Conservation (phyloP, 2,797 vertebrate species). For the Bucorvus abyssinicus region DNA sequence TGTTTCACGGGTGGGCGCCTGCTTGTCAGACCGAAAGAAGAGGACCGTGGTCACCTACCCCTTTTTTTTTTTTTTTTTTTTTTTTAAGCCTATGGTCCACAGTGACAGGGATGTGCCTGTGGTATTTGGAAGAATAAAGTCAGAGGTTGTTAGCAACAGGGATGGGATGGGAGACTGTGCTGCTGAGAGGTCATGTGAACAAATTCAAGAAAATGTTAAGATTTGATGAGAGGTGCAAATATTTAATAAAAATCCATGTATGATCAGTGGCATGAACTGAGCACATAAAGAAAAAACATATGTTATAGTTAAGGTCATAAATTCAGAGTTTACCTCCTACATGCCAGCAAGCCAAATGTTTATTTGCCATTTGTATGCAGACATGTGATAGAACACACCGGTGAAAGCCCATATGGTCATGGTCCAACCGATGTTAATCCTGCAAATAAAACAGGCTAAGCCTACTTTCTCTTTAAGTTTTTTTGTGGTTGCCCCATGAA, state of each 20-base stretch:
- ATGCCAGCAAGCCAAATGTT: background rate
- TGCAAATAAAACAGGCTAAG: background rate
- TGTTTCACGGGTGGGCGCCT: background rate
- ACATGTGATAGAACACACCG: background rate
- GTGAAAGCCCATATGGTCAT: background rate
- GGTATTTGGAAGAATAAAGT: background rate
- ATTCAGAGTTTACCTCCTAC: background rate
- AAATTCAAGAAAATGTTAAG: background rate
- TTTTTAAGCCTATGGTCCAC: background rate
- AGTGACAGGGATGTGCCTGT: background rate
- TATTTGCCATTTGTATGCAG: background rate
- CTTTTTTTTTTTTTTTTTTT: background rate
- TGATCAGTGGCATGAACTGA: background rate
- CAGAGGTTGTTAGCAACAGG: background rate
- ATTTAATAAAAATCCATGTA: background rate
- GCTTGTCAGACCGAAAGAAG: background rate
- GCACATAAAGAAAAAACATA: background rate
- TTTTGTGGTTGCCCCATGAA: background rate
- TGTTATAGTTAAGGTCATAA: background rate
- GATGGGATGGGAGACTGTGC: accelerated
- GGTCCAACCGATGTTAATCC: background rate
- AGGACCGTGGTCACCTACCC: background rate
- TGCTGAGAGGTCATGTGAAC: background rate
- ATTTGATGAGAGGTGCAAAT: background rate
- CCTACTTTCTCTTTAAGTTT: background rate